Evolutionary conservation across 2,888 invertebrate genomes (phyloP), one percentile per base, ranked within the genome.

Genomic region (Latrodectus hesperus): DNA sequence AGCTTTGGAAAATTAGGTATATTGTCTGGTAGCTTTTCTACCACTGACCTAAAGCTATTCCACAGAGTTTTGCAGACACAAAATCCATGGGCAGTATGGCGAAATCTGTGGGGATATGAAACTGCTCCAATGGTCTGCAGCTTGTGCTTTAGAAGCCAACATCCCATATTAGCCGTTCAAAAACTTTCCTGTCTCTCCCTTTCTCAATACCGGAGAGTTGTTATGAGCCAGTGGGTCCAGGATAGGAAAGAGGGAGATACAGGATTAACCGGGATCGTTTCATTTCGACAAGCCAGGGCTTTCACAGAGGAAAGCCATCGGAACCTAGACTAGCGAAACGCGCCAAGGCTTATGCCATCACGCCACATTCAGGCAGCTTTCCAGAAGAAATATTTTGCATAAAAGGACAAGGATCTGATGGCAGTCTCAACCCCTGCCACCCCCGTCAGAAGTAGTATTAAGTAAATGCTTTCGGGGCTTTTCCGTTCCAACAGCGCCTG

Each of bases 381-480:
- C 86, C 86, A 87, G 86, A 87, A 87, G 86, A 87, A 87, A 87
- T 87, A 87, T 81, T 87, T 87, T 87, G 86, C 86, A 87, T 87
- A 87, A 87, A 87, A 87, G 86, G 86, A 87, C 81, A 81, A 72
- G 76, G 82, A 64, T 73, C 77, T 73, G 53, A 64, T 77, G 51
- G 38, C 38, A 38, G 38, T 38, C 38, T 38, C 38, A 38, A 38
- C 38, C 38, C 38, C 38, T 38, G 38, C 51, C 67, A 64, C 72
- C 14, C 73, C 64, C 72, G 65, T 26, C 75, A 49, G 71, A 65
- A 64, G 77, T 12, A 77, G 86, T 82, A 87, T 87, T 87, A 87
- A 77, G 86, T 81, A 87, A 82, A 82, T 87, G 86, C 86, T 75
- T 75, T 72, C 67, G 26, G 67, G 67, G 17, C 17, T 68, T 52